Conservation (phyloP, 2,888 invertebrate genomes). For the Hydrotaea cyrtoneurina region DNA sequence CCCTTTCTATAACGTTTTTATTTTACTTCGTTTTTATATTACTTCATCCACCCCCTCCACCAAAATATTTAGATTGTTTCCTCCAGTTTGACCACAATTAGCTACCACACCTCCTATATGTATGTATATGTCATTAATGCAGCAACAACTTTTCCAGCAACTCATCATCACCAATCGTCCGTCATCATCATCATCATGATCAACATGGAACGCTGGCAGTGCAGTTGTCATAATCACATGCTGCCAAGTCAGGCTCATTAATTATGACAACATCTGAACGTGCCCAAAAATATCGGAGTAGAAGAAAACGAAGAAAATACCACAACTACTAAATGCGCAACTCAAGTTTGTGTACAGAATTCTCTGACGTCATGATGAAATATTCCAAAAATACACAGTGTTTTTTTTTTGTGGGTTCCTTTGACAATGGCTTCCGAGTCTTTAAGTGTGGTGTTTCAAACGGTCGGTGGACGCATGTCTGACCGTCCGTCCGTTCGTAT, state of each 20-base stretch:
- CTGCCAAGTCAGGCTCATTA: conserved; percentile 37
- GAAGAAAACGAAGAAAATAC: neutral
- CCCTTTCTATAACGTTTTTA: no score
- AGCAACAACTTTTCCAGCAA: conserved; percentile 13
- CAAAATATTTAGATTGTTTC: no score
- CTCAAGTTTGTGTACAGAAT: neutral
- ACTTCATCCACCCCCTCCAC: no score
- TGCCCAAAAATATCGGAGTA: neutral
- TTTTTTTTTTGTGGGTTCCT: neutral
- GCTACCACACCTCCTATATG: neutral
- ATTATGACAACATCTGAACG: conserved; percentile 30
- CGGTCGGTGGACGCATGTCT: neutral
- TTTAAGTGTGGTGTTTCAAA: neutral
- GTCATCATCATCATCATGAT: neutral
- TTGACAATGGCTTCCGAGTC: neutral
- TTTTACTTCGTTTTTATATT: no score
- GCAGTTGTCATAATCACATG: conserved; percentile 13
- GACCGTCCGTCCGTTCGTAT: neutral
- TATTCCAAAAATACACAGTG: neutral
- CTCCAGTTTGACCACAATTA: neutral
- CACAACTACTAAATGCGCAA: neutral
- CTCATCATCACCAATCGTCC: conserved; percentile 5
- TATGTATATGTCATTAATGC: neutral
- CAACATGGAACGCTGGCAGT: neutral
- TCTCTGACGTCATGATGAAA: neutral